Conservation (phyloP, 2,113 vertebrate genomes). For the Colinus virginianus region DNA sequence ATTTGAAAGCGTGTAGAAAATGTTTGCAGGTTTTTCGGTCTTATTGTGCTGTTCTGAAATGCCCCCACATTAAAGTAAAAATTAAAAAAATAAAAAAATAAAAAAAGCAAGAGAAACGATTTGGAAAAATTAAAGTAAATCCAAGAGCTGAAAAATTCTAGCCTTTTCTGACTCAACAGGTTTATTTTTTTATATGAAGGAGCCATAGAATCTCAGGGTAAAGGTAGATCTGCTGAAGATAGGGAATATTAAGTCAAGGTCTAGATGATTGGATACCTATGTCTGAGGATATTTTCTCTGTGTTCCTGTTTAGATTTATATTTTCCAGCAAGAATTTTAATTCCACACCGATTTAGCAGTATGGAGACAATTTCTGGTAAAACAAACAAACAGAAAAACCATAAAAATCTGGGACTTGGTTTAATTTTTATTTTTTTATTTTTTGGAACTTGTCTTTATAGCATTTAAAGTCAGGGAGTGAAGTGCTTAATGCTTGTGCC, state of each 20-base stretch:
- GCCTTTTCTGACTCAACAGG: neutral
- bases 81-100: too few species aligned
- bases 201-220: neutral
- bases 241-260: neutral
- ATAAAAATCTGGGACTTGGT: neutral
- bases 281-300: neutral
- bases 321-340: neutral
- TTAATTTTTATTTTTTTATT: neutral
- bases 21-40: neutral
- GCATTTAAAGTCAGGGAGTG: neutral
- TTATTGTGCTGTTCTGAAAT: neutral
- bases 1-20: neutral
- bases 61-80: neutral
- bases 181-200: neutral
- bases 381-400: too few species aligned
- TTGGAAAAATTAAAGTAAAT: neutral
- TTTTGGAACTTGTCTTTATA: neutral
- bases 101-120: neutral
- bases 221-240: neutral
- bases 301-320: neutral
- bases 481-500: neutral
- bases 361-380: neutral
- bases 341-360: neutral
- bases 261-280: neutral
- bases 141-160: neutral